Conservation (phyloP, 2,888 invertebrate species). For the Beris morrisii region DNA sequence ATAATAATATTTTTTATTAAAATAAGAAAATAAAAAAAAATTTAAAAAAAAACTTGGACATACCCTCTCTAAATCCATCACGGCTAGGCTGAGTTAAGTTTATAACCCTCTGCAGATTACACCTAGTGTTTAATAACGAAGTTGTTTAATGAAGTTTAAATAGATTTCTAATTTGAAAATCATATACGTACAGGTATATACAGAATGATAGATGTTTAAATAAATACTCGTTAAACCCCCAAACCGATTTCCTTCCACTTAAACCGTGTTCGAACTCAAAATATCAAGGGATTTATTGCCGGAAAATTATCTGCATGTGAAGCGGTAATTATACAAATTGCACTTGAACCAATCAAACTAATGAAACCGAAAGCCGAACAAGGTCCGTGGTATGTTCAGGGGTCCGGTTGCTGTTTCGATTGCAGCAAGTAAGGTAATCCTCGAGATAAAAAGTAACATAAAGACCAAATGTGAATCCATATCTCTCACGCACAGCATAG, state of each 20-base stretch:
- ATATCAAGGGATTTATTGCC: conserved; percentile 26
- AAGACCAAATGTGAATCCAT: conserved; percentile 28
- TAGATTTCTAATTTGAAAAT: no score
- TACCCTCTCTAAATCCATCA: no score
- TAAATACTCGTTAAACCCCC: neutral
- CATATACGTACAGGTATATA: no score
- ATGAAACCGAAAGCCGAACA: conserved; percentile 32
- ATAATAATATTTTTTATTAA: no score
- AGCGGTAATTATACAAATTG: conserved; percentile 36
- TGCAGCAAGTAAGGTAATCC: neutral
- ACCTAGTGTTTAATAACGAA: no score
- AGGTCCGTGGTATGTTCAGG: conserved; percentile 5
- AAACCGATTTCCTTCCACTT: neutral
- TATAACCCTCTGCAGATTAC: no score
- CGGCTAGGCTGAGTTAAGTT: no score
- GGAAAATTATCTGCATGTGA: conserved; percentile 35
- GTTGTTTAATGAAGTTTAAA: no score
- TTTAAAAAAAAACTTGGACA: no score
- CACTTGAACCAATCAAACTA: conserved; percentile 35
- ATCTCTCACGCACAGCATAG: conserved; percentile 31
- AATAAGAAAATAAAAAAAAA: no score
- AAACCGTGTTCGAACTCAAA: neutral
- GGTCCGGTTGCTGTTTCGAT: neutral
- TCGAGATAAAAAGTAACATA: conserved; percentile 29
- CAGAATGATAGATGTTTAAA: neutral